Base-by-base conservation (phyloP, 1,140 invertebrate genomes). In the Hypothenemus hampei region DNA sequence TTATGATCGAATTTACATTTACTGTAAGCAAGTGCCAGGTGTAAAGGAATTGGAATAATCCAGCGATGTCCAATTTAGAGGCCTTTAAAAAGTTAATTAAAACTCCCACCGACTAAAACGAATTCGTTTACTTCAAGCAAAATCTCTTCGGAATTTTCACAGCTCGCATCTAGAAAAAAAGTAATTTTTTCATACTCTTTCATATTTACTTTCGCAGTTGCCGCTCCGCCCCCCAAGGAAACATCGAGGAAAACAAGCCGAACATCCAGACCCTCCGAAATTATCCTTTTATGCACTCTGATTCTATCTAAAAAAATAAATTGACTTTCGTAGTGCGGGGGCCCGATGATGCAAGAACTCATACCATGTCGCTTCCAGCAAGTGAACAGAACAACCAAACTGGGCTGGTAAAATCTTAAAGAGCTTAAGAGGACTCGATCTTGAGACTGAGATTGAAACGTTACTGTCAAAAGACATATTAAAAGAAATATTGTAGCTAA, bases 291-390 rank as follows among this genome's bases (percentile, higher is more conserved):
- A 41, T 51, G 39, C 48, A 51, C 31, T 20, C 24, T 40, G 22
- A 51, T 39, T 51, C 41, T 51, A 29, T 51, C 48, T 51, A 20
- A 21, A 41, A 41, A 40, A 35, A 36, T 35, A 47, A 47, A 33
- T 47, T 36, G 31, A 8, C 19, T 47, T 35, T 47, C 20, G 11
- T 11, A 23, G 18, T 13, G 40, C n/a, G 7, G n/a, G 3, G 5
- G 3, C 21, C 4, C 11, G 3, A 43, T 20, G 6, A 21, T 43
- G 5, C 11, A 43, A n/a, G 11, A 8, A 10, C 11, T 43, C 16
- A 15, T 52, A 52, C 52, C 52, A 46, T 26, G 20, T 33, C 11
- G n/a, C 23, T 46, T 40, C 52, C 52, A 54, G 23, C 52, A 54
- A 8, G 21, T 22, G 22, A 54, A 54, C 23, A 54, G 15, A 18